Evolutionary conservation across 2,888 invertebrate species (phyloP).

Genomic region (Thymelicus sylvestris): DNA sequence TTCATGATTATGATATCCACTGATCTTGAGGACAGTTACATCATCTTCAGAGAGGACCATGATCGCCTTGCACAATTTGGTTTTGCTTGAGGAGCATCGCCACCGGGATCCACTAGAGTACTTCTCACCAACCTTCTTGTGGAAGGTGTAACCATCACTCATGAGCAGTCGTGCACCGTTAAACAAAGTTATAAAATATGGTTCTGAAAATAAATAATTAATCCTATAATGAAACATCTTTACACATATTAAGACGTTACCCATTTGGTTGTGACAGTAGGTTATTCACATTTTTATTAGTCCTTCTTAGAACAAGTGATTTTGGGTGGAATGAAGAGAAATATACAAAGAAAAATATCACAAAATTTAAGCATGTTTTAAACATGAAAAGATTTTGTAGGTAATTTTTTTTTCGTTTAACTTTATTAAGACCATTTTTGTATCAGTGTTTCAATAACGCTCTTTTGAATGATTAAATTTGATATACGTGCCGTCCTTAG

Average conservation of each 20-base stretch:
- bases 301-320: no score
- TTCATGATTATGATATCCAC: conserved; percentile 32
- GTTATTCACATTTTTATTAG: no score
- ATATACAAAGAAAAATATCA: no score
- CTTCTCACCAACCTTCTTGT: conserved; percentile 30
- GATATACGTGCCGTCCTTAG: conserved; percentile 32
- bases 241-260: no score
- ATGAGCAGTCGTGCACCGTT: conserved; percentile 40
- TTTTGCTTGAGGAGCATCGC: conserved; percentile 40
- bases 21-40: conserved; percentile 7
- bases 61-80: conserved; percentile 39
- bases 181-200: conserved; percentile 34
- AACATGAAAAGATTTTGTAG: no score
- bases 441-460: neutral
- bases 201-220: conserved; percentile 23
- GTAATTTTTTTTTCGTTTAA: no score
- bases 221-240: neutral
- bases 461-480: conserved; percentile 25
- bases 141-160: conserved; percentile 40
- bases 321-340: no score
- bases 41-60: conserved; percentile 34
- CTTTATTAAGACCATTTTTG: no score
- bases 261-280: no score
- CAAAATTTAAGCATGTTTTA: no score
- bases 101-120: conserved; percentile 33